These are phyloP conservation scores for Catharus ustulatus DNA, from an alignment of 2,797 vertebrate species.

Conservation along the genomic window DNA sequence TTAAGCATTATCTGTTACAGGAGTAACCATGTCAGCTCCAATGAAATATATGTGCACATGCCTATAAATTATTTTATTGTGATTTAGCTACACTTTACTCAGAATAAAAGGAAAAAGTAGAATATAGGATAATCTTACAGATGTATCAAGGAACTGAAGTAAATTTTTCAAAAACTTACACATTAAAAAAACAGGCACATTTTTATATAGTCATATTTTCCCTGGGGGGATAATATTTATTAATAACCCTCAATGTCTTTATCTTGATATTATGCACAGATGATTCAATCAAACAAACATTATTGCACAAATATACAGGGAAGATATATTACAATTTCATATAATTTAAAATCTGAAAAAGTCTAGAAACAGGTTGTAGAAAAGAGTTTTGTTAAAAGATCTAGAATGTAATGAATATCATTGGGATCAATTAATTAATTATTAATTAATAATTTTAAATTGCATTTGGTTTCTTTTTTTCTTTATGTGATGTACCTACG, in stretches of 20 bases:
- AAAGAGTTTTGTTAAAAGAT: background rate
- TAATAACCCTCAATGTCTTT: background rate
- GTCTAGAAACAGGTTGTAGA: background rate
- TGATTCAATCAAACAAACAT: background rate
- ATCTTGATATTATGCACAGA: background rate
- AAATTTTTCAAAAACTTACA: background rate
- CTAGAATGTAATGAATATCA: background rate
- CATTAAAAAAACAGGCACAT: background rate
- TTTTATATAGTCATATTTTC: background rate
- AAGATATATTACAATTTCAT: background rate
- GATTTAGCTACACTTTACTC: background rate
- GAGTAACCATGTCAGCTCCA: background rate
- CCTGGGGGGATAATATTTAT: background rate
- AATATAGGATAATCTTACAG: background rate
- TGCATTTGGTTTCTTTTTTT: background rate
- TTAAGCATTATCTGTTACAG: constrained; percentile 28
- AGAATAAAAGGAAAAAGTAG: background rate
- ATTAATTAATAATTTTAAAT: background rate
- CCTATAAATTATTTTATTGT: constrained; percentile 17
- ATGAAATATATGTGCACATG: background rate
- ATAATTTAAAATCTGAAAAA: background rate
- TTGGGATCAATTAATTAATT: background rate
- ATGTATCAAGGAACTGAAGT: background rate
- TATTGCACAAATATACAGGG: background rate
- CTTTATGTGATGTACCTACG: background rate